Evolutionary conservation across 2,113 vertebrate species (phyloP), one percentile per base, ranked within the genome.

Genomic region (Coptodon rendalli): DNA sequence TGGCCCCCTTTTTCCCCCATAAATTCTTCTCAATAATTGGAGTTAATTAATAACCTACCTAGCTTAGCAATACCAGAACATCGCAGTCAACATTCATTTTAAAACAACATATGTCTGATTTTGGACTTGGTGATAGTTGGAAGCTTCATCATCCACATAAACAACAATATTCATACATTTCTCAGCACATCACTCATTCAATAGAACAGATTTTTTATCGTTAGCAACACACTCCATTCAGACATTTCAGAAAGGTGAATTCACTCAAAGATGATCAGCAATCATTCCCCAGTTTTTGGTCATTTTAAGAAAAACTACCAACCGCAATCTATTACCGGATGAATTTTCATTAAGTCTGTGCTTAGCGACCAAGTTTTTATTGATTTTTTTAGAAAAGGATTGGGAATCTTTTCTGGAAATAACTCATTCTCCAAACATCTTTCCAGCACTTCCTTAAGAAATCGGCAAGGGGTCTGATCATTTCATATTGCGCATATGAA

Each of bases 1-100:
- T 38, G 3, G 1, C 7, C 27, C 27, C 27, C 27, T 12, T 5
- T 3, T 0, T 3, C 8, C 13, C 7, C 22, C 17, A 6, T 6
- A 63, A 66, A 36, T 68, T 22, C 16, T 68, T 68, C 34, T 6
- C 22, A 22, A 38, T 68, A 68, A 68, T 22, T 61, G 57, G 29
- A 0, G 29, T 7, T 68, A 38, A 22, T 68, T 68, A 68, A 38
- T 68, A 68, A 68, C 3, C 61, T 66, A 22, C 19, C 19, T 38
- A 63, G 19, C 19, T 68, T 68, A 22, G 7, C 19, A 38, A 6
- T 22, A 68, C 19, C 11, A 38, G 34, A 68, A 4, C 4, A 68
- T 38, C 3, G 3, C 34, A 68, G 61, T 22, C 11, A 38, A 68
- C 6, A 14, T 71, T 40, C 11, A 40, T 24, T 3, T 68, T 68